Evolutionary conservation across 2,113 vertebrate species (phyloP).

Genomic region (Cottus gobio): DNA sequence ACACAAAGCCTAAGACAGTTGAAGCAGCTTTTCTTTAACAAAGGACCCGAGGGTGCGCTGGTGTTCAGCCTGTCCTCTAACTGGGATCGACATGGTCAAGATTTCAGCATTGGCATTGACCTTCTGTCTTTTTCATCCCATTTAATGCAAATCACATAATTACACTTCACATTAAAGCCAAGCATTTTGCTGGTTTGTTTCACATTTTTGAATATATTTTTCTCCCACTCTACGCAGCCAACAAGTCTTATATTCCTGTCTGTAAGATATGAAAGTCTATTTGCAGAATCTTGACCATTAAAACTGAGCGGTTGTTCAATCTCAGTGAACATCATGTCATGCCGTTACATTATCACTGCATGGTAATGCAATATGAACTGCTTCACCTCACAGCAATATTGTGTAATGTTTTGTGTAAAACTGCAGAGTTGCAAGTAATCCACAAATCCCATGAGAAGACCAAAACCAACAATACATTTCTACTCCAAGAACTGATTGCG

Average conservation of each 20-base stretch:
- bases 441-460: background rate
- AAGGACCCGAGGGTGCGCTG: background rate
- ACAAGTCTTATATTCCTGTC: background rate
- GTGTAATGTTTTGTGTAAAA: background rate
- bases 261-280: background rate
- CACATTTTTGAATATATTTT: background rate
- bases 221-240: background rate
- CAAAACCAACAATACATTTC: background rate
- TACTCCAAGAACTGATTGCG: background rate
- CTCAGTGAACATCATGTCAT: background rate
- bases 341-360: background rate
- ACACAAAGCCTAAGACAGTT: slow-evolving; percentile 11
- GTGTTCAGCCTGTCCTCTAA: background rate
- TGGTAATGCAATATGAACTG: slow-evolving; percentile 5
- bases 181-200: background rate
- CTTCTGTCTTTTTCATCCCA: background rate
- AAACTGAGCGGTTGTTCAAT: background rate
- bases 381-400: slow-evolving; percentile 1
- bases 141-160: background rate
- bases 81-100: background rate
- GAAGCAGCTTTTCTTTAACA: background rate
- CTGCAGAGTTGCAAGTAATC: background rate
- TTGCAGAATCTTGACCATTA: background rate
- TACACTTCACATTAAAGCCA: background rate
- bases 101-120: background rate